These are phyloP conservation scores for Actenoides lindsayi DNA, from an alignment of 2,113 vertebrate genomes.

Conservation along the genomic window DNA sequence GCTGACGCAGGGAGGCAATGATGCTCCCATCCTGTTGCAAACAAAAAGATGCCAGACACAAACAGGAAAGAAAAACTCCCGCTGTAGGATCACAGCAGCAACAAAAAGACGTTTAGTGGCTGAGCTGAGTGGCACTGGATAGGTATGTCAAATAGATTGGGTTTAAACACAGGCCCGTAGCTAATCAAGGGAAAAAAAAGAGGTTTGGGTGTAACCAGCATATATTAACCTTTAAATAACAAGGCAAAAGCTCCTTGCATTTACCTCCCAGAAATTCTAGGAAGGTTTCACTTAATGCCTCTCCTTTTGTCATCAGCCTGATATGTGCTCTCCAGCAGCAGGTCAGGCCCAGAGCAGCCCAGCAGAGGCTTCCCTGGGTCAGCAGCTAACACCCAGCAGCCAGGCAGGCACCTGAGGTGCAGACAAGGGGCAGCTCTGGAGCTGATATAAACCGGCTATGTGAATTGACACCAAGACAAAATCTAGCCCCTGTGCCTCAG, in stretches of 20 bases:
- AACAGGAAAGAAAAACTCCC: not conserved
- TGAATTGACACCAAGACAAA: not conserved
- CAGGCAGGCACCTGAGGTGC: not conserved
- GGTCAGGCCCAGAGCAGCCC: not conserved
- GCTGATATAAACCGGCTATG: not conserved
- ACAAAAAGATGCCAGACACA: not conserved
- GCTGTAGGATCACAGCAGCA: not conserved
- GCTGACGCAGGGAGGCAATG: rapidly evolving
- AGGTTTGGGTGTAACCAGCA: not conserved
- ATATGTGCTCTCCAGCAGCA: not conserved
- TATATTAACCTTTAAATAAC: not conserved
- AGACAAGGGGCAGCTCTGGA: not conserved
- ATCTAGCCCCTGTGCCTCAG: not conserved
- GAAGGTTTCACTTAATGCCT: not conserved
- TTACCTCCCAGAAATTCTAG: not conserved
- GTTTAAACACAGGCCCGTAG: not conserved
- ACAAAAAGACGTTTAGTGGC: not conserved
- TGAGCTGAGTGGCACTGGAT: not conserved
- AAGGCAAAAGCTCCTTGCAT: not conserved
- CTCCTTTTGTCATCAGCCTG: not conserved
- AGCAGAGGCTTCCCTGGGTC: not conserved
- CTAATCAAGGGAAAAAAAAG: not conserved
- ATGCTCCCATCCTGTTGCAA: not conserved
- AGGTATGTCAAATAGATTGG: not conserved
- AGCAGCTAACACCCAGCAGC: not conserved